phyloP scores from a whole-genome alignment of 2,113 vertebrate genomes.

The Harpagus bidentatus region DNA sequence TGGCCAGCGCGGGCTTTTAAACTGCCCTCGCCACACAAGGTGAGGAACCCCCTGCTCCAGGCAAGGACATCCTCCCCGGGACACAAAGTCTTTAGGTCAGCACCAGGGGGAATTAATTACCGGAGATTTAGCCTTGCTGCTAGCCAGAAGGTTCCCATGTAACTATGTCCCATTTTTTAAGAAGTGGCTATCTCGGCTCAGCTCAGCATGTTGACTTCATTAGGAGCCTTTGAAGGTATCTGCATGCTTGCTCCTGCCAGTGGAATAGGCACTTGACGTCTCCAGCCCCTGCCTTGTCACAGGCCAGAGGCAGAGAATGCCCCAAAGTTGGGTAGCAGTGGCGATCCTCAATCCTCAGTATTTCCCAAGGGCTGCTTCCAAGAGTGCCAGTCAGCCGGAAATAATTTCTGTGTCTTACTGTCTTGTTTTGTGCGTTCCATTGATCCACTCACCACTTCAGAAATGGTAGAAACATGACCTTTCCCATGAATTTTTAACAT shows the following conservation, averaged over 20 bases:
- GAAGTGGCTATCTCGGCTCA: background rate
- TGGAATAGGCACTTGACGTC: background rate
- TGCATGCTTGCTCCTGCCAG: background rate
- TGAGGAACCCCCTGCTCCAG: background rate
- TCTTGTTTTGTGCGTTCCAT: background rate
- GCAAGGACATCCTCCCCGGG: background rate
- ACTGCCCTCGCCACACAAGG: accelerated
- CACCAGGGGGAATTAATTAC: background rate
- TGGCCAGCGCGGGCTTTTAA: background rate
- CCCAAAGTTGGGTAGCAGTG: background rate
- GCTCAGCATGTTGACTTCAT: background rate
- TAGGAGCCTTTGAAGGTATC: background rate
- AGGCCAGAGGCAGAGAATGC: background rate
- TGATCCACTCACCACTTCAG: conserved; percentile 11
- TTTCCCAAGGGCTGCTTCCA: background rate
- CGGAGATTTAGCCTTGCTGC: background rate
- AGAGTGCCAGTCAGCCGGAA: background rate
- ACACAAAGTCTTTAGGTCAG: background rate
- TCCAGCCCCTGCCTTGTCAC: accelerated
- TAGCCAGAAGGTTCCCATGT: background rate
- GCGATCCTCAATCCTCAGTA: background rate
- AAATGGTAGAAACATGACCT: conserved; percentile 39
- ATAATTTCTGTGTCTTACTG: background rate
- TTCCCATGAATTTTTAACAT: conserved; percentile 52
- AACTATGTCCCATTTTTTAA: background rate